Percentiles rank a stretch among this genome's conserved stretches.
phyloP scores from a whole-genome alignment of 2,888 invertebrate species.

The Limnephilus rhombicus region DNA sequence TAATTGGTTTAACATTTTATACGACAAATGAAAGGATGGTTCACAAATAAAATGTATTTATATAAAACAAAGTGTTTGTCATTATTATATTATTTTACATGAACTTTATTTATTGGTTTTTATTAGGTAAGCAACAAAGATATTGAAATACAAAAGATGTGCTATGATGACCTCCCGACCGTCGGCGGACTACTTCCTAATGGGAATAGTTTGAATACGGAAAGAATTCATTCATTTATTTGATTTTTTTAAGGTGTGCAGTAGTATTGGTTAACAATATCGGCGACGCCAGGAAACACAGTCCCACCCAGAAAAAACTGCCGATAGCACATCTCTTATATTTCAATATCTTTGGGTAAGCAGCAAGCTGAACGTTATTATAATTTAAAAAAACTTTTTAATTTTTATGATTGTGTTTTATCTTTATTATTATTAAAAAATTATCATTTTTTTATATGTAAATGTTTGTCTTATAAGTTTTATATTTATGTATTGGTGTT shows the following conservation, averaged over 20 bases:
- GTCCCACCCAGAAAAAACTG: no score
- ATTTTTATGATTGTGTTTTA: background rate
- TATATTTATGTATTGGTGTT: background rate
- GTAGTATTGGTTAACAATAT: no score
- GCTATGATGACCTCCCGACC: no score
- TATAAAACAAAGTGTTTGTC: background rate
- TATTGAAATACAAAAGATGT: no score
- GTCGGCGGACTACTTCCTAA: no score
- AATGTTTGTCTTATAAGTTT: background rate
- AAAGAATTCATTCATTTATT: no score
- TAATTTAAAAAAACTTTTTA: background rate
- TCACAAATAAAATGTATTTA: constrained; percentile 33
- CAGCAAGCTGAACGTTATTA: background rate
- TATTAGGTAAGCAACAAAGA: background rate
- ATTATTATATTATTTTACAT: background rate
- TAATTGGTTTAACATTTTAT: background rate
- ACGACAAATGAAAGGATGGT: background rate
- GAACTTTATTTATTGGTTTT: background rate
- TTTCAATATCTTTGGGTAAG: background rate
- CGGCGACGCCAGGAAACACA: no score
- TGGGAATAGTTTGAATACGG: no score
- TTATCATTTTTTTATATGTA: background rate
- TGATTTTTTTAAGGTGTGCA: no score
- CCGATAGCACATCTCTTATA: no score
- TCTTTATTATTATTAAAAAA: background rate